Conservation (phyloP, 1,140 invertebrate genomes). For the Bactericera cockerelli region DNA sequence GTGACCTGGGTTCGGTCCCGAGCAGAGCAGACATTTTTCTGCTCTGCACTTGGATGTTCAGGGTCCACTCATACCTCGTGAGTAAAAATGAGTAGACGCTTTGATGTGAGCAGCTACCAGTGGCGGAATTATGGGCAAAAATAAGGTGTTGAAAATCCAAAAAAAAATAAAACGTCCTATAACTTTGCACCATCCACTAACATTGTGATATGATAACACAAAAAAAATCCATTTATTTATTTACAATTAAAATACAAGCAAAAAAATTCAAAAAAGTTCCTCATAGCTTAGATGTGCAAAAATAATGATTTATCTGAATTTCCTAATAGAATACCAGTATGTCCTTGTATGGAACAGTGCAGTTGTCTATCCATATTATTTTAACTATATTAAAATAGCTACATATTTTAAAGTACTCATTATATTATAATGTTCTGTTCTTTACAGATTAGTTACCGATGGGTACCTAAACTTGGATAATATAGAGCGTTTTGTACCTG, state of each 20-base stretch:
- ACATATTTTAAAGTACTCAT: not conserved
- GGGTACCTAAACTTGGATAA: not conserved
- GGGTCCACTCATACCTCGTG: too few species aligned
- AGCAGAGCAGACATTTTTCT: not conserved
- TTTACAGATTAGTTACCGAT: not conserved
- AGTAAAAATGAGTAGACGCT: too few species aligned
- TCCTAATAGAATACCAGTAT: not conserved
- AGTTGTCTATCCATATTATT: not conserved
- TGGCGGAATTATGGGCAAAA: too few species aligned
- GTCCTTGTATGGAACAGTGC: not conserved
- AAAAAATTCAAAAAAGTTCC: not conserved
- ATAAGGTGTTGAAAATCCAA: too few species aligned
- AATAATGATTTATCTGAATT: not conserved
- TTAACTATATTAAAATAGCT: not conserved
- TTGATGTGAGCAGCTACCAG: too few species aligned
- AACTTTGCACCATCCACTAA: too few species aligned
- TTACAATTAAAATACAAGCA: not conserved
- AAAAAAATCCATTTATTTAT: too few species aligned
- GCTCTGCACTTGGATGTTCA: too few species aligned
- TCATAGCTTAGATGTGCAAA: not conserved
- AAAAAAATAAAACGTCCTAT: too few species aligned
- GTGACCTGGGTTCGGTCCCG: too few species aligned
- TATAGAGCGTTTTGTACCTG: not conserved
- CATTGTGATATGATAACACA: too few species aligned
- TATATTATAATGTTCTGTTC: not conserved